Evolutionary conservation across 2,113 vertebrate genomes (phyloP).

Genomic region (Macheiramphus alcinus): DNA sequence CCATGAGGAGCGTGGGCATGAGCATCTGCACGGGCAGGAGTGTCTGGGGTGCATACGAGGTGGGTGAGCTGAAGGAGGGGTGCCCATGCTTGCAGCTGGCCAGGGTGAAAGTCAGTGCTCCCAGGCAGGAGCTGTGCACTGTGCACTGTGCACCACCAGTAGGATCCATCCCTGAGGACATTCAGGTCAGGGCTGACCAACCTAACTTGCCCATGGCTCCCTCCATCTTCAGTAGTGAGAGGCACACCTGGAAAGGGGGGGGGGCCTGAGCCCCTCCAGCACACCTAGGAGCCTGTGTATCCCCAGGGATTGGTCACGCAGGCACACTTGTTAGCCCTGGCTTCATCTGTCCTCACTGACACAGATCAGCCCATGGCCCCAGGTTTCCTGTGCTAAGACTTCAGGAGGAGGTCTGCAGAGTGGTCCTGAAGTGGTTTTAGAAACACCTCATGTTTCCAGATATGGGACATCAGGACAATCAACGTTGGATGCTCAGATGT

Average conservation of each 20-base stretch:
- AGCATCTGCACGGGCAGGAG: background rate
- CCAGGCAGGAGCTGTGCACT: background rate
- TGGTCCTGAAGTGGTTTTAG: background rate
- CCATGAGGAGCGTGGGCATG: accelerated
- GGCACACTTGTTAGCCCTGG: background rate
- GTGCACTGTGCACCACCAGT: background rate
- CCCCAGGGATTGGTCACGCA: accelerated
- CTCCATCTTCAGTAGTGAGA: background rate
- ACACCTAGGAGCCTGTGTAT: background rate
- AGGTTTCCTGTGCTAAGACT: accelerated
- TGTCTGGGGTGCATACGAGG: background rate
- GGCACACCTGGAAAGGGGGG: background rate
- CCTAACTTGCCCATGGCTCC: background rate
- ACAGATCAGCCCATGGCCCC: background rate
- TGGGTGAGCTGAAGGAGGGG: background rate
- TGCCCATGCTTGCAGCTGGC: background rate
- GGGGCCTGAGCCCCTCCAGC: background rate
- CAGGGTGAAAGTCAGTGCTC: accelerated
- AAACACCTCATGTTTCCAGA: background rate
- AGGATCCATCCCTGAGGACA: background rate
- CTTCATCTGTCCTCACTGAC: background rate
- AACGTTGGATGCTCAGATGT: background rate
- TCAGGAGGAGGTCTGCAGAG: background rate
- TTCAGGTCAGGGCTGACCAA: background rate
- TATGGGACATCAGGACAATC: background rate